Evolutionary conservation across 2,113 vertebrate species (phyloP).

Genomic region (Myodes glareolus): DNA sequence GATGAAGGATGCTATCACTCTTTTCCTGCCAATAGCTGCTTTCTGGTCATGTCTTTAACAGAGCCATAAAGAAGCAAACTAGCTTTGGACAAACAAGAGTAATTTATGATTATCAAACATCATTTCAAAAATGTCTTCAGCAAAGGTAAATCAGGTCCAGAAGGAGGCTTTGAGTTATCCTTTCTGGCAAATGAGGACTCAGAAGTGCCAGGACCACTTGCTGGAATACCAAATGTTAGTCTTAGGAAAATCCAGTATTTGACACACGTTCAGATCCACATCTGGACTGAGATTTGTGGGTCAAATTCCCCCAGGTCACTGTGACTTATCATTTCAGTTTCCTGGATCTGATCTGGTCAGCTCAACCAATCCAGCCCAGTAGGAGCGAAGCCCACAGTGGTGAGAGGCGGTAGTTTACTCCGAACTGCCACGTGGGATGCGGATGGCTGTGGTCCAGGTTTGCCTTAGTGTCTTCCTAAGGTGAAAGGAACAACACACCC

Average conservation of each 20-base stretch:
- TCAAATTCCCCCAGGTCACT: background rate
- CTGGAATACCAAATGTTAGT: background rate
- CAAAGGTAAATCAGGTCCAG: background rate
- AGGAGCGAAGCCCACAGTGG: background rate
- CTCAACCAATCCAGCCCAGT: background rate
- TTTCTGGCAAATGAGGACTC: background rate
- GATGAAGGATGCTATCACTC: background rate
- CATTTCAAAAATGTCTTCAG: background rate
- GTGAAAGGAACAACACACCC: background rate
- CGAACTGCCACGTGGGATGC: background rate
- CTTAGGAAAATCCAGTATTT: background rate
- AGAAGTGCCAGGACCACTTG: background rate
- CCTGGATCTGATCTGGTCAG: background rate
- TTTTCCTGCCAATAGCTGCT: background rate
- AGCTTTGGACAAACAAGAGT: background rate
- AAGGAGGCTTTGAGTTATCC: background rate
- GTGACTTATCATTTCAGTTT: background rate
- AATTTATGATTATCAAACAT: background rate
- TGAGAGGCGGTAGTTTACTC: background rate
- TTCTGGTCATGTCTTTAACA: background rate
- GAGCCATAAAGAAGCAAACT: background rate
- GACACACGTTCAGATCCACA: background rate
- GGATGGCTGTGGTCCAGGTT: background rate
- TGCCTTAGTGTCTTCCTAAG: background rate
- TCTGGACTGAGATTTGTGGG: background rate